These are phyloP conservation scores for Idaea aversata DNA, from an alignment of 2,888 invertebrate genomes.

Conservation along the genomic window DNA sequence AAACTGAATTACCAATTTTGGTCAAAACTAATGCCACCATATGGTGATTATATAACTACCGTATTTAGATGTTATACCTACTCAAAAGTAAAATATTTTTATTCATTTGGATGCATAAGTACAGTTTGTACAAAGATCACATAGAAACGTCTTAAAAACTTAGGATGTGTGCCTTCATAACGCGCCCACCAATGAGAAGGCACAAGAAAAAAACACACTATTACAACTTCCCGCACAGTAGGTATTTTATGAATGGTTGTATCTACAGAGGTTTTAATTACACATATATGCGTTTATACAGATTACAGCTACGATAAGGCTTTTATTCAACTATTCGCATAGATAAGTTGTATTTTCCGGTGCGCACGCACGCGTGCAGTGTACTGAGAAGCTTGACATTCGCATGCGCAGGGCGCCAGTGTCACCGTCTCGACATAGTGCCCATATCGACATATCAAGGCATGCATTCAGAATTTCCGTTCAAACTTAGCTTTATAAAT, in stretches of 20 bases:
- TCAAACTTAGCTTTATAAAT: slow-evolving; percentile 40
- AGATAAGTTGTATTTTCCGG: slow-evolving; percentile 43
- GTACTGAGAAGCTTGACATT: slow-evolving; percentile 33
- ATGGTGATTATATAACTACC: no score
- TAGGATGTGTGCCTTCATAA: no score
- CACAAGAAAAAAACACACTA: no score
- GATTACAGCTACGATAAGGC: slow-evolving; percentile 21
- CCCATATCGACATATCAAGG: slow-evolving; percentile 53
- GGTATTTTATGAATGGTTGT: neutral
- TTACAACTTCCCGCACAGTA: no score
- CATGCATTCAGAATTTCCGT: slow-evolving; percentile 37
- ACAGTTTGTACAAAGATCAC: no score
- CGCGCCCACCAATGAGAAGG: no score
- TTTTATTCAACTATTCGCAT: slow-evolving; percentile 33
- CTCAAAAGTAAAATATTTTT: no score
- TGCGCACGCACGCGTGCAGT: slow-evolving; percentile 43
- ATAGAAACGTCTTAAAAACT: no score
- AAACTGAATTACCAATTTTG: no score
- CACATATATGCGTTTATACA: slow-evolving; percentile 13
- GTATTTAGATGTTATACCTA: no score
- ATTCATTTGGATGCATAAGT: no score
- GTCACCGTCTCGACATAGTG: slow-evolving; percentile 19
- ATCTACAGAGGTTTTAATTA: neutral
- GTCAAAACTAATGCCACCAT: no score
- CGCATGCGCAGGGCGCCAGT: slow-evolving; percentile 32